These are phyloP conservation scores for Myodes glareolus DNA, from an alignment of 2,113 vertebrate species.

Conservation along the genomic window DNA sequence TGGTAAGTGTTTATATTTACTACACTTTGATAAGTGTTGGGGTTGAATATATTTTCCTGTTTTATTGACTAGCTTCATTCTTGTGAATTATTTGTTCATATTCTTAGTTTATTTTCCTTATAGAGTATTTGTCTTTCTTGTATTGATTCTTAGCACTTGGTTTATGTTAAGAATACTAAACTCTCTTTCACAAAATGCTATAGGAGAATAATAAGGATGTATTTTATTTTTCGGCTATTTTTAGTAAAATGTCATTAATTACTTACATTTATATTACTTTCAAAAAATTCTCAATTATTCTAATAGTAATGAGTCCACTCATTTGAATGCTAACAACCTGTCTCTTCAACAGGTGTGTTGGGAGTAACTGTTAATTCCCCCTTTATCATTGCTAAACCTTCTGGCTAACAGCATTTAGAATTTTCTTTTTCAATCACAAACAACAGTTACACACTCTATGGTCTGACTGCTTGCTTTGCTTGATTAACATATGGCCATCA, in stretches of 20 bases:
- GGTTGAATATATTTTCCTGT: background rate
- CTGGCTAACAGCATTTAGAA: background rate
- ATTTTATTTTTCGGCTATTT: background rate
- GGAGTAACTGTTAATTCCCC: background rate
- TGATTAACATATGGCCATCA: background rate
- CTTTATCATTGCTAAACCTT: too few relatives aligned
- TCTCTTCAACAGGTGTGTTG: background rate
- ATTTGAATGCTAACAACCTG: background rate
- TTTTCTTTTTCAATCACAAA: background rate
- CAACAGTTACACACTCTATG: background rate
- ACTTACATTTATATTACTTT: slow-evolving; percentile 1
- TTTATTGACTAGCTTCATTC: background rate
- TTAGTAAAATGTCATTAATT: slow-evolving; percentile 31
- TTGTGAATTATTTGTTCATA: background rate
- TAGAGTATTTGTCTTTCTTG: background rate
- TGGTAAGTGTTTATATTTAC: background rate
- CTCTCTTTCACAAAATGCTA: background rate
- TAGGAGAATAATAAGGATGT: background rate
- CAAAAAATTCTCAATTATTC: background rate
- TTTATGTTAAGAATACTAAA: slow-evolving; percentile 33
- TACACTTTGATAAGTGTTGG: background rate
- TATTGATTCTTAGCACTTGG: background rate
- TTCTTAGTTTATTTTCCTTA: slow-evolving; percentile 4
- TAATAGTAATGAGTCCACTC: background rate
- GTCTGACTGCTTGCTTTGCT: background rate